Base-by-base conservation (phyloP, 1,140 invertebrate genomes). In the Rhyzopertha dominica region DNA sequence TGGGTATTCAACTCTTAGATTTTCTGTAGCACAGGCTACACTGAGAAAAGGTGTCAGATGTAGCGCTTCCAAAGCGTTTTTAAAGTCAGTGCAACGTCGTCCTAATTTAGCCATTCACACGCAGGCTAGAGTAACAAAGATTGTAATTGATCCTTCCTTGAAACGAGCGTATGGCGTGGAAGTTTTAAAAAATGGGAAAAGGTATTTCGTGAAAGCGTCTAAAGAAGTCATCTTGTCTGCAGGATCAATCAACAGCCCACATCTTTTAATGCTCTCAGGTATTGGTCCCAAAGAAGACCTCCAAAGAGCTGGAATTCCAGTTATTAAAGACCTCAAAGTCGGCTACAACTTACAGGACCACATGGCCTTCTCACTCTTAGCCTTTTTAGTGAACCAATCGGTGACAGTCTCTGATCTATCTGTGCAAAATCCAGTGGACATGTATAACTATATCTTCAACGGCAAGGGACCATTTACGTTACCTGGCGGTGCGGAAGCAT, bases 271-370 rank as follows among this genome's bases (percentile, higher is more conserved):
- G 87, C 65, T 96, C 0, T 94, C 90, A 1, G 95, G 93, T 0
- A 78, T 95, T 4, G 92, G 92, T 0, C 89, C 91, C 0, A 73
- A 73, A 18, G 79, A 87, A 34, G 81, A 94, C 56, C 65, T 95
- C 13, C 64, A 71, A 4, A 75, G 82, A 54, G 72, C 80, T 42
- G 72, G 74, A 34, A 85, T 85, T 54, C 77, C 81, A 2, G 65
- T 85, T 1, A 76, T 87, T 41, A 75, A 82, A 53, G 77, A 87
- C 61, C 65, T 84, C 2, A 78, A 72, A 65, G 87, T 81, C 4
- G 93, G 93, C 0, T 74, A 86, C 36, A 95, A 95, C 66, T 73
- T 95, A 0, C 88, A 92, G 68, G 89, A 93, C 63, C 90, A 95
- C 60, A 78, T 93, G n/a, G 87, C 84, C 0, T 66, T 89, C 0